phyloP scores from a whole-genome alignment of 2,888 invertebrate species.

The Phyllotreta cruciferae region DNA sequence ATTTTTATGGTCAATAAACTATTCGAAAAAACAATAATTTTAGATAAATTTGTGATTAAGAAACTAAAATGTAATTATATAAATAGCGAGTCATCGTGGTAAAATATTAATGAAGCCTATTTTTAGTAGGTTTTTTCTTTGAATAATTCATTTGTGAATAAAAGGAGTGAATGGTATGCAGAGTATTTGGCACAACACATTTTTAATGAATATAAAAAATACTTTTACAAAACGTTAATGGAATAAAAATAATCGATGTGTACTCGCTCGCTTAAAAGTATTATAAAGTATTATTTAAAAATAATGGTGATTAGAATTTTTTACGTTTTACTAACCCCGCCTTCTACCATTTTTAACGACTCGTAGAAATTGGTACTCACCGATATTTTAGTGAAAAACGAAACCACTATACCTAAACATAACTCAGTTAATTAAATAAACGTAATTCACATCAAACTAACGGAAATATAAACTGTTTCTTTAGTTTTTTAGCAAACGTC shows the following conservation, averaged over 20 bases:
- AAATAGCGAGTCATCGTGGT: neutral
- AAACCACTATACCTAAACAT: constrained; percentile 2
- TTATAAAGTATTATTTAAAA: neutral
- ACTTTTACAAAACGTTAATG: neutral
- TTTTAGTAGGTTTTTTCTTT: constrained; percentile 1
- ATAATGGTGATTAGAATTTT: neutral
- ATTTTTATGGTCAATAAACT: neutral
- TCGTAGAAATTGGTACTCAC: constrained; percentile 19
- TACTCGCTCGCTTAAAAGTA: neutral
- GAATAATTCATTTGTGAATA: constrained; percentile 24
- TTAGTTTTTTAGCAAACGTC: constrained; percentile 11
- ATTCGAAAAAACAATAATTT: no score
- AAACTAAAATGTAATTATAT: neutral
- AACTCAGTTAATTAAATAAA: neutral
- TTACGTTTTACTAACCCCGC: constrained; percentile 29
- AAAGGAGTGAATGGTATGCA: constrained; percentile 31
- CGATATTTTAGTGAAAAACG: neutral
- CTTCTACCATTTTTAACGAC: constrained; percentile 23
- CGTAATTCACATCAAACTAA: constrained; percentile 1
- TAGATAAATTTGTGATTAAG: no score
- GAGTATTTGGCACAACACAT: constrained; percentile 37
- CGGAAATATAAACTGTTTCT: constrained; percentile 9
- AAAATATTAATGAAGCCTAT: neutral
- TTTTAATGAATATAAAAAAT: constrained; percentile 10
- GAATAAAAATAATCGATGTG: neutral